Base-by-base conservation (phyloP, 1,140 invertebrate genomes). In the Stratiolaelaps scimitus region DNA sequence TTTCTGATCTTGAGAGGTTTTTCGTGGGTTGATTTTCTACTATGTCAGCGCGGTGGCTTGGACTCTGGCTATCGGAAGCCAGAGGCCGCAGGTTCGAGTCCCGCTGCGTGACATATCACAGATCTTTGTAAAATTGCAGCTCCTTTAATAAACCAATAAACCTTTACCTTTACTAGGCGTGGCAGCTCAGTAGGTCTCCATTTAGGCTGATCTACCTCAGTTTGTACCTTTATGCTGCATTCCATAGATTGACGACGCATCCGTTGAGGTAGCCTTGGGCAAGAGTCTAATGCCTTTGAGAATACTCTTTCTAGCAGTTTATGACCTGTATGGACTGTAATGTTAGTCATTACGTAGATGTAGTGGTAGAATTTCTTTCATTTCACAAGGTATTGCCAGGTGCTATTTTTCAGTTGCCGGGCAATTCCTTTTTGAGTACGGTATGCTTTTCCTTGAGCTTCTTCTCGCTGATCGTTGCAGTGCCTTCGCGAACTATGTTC, bases 241-340 rank as follows among this genome's bases (percentile, higher is more conserved):
- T 48, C 77, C 56, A 69, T 73, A 46, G 77, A 53, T 65, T 70
- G 70, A 10, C 79, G 65, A 67, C 73, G 68, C 68, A 78, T 72
- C 67, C 73, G 68, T 67, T 78, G 76, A 20, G 77, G 65, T 67
- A 74, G 67, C 2, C 69, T 68, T 29, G 76, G 74, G 43, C 72
- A 71, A 67, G 73, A 71, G 28, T 72, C 67, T 34, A 79, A 44
- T 19, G 72, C 67, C 69, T 78, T 77, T 30, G 73, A 73, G 29
- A 76, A 75, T 40, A 79, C 72, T 1, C 68, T 47, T 44, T 75
- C 68, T 26, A 77, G 67, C 7, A 75, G 75, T 68, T 75, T 75
- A 68, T 78, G 69, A 78, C 76, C 15, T 20, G 47, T 7, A 20
- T 48, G 15, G 7, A 20, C 19, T 20, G 47, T 48, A 28, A 48